Evolutionary conservation across 1,140 invertebrate species (phyloP).

Genomic region (Apolygus lucorum): DNA sequence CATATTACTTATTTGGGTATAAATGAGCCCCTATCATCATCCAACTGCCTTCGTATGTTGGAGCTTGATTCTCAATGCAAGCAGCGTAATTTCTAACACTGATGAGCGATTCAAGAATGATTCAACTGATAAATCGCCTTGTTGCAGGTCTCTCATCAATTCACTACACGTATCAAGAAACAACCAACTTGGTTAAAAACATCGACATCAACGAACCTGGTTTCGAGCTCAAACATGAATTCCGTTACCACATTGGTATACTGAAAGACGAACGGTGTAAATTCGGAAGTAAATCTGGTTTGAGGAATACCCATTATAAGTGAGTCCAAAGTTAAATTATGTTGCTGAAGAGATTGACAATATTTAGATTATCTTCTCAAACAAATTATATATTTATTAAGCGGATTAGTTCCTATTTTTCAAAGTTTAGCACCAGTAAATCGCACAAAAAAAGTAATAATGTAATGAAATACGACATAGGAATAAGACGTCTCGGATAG

Average conservation of each 20-base stretch:
- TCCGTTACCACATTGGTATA: constrained; percentile 82
- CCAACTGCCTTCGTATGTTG: too few species aligned
- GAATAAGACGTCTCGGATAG: too few species aligned
- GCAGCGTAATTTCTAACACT: constrained; percentile 1
- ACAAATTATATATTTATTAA: too few species aligned
- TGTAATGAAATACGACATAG: too few species aligned
- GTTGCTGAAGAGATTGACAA: too few species aligned
- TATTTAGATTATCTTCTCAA: too few species aligned
- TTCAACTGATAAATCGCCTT: not conserved
- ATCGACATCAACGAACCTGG: constrained; percentile 76
- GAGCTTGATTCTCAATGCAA: too few species aligned
- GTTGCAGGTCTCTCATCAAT: constrained; percentile 66
- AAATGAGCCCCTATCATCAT: too few species aligned
- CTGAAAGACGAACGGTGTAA: constrained; percentile 79
- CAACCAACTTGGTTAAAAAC: constrained; percentile 70
- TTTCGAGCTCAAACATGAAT: constrained; percentile 78
- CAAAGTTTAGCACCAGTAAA: too few species aligned
- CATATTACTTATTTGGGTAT: constrained; percentile 5
- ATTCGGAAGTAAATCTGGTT: constrained; percentile 69
- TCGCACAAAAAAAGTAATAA: too few species aligned
- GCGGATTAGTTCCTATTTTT: too few species aligned
- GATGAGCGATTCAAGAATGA: not conserved
- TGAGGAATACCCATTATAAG: constrained; percentile 75
- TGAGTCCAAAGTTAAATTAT: too few species aligned
- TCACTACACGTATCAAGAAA: constrained; percentile 79